Percentiles rank a stretch among this genome's conserved stretches.
Evolutionary conservation across 2,888 invertebrate genomes (phyloP).

Genomic region (Helleia helle): DNA sequence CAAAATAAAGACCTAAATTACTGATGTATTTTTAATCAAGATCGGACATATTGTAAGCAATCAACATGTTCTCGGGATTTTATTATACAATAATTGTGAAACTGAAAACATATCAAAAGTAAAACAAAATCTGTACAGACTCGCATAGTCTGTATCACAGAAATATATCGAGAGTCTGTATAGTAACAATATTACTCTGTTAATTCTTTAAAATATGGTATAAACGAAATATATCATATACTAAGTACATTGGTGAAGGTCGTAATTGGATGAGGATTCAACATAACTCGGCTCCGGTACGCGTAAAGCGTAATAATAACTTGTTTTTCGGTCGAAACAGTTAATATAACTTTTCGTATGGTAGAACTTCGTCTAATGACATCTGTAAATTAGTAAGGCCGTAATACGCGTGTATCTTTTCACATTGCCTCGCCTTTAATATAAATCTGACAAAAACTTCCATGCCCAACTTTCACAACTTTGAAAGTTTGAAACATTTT

Average conservation of each 20-base stretch:
- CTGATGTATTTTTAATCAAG: no score
- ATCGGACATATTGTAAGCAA: no score
- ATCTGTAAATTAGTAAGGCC: slow-evolving; percentile 12
- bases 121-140: no score
- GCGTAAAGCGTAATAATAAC: slow-evolving; percentile 9
- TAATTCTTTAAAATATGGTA: no score
- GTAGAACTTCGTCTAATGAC: slow-evolving; percentile 16
- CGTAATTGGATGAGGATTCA: slow-evolving; percentile 7
- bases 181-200: no score
- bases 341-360: slow-evolving; percentile 25
- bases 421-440: slow-evolving; percentile 5
- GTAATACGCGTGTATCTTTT: slow-evolving; percentile 9
- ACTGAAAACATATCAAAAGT: no score
- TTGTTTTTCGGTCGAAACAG: slow-evolving; percentile 18
- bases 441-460: slow-evolving; percentile 11
- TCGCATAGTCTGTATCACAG: no score
- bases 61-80: no score
- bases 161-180: no score
- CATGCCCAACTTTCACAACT: slow-evolving; percentile 3
- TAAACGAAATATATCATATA: slow-evolving; percentile 1
- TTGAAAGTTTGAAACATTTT: not conserved
- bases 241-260: not conserved
- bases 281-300: not conserved
- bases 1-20: no score
- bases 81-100: no score